Evolutionary conservation across 1,140 invertebrate species (phyloP).

Genomic region (Drosophila virilis): DNA sequence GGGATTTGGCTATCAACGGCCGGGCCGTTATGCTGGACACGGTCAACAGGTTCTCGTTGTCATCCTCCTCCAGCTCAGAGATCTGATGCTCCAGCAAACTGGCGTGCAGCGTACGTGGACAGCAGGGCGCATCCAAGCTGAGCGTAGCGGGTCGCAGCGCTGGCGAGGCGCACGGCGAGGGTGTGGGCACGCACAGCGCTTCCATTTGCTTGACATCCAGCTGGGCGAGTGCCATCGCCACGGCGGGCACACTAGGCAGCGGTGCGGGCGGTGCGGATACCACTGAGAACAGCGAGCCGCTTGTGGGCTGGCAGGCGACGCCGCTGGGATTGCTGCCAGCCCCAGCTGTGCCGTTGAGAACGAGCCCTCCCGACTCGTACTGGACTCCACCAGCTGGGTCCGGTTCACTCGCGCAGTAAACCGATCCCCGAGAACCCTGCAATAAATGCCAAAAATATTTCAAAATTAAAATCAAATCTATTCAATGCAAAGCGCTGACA

Average conservation of each 20-base stretch:
- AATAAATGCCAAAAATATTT: slow-evolving; percentile 4
- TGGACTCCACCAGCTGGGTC: slow-evolving; percentile 84
- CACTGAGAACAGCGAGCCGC: slow-evolving; percentile 86
- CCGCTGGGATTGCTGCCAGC: slow-evolving; percentile 75
- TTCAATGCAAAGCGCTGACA: slow-evolving; percentile 1
- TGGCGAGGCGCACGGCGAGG: slow-evolving; percentile 36
- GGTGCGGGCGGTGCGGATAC: slow-evolving; percentile 86
- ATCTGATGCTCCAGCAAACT: slow-evolving; percentile 80
- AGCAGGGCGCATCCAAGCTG: slow-evolving; percentile 70
- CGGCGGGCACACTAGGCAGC: slow-evolving; percentile 63
- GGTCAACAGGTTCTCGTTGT: slow-evolving; percentile 88
- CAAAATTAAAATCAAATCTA: slow-evolving; percentile 26
- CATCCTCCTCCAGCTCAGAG: slow-evolving; percentile 88
- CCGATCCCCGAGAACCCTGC: slow-evolving; percentile 85
- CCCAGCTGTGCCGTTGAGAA: slow-evolving; percentile 56
- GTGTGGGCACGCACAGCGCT: slow-evolving; percentile 53
- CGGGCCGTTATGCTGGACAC: slow-evolving; percentile 89
- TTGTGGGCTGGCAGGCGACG: slow-evolving; percentile 52
- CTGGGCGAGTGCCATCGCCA: slow-evolving; percentile 75
- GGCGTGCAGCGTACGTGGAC: slow-evolving; percentile 75
- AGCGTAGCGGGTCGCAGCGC: slow-evolving; percentile 74
- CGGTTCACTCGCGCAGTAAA: slow-evolving; percentile 84
- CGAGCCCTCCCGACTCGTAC: slow-evolving; percentile 83
- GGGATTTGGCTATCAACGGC: slow-evolving; percentile 88
- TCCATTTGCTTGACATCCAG: slow-evolving; percentile 80